Evolutionary conservation across 2,797 vertebrate genomes (phyloP), one percentile per base, ranked within the genome.

Genomic region (Channa striata): DNA sequence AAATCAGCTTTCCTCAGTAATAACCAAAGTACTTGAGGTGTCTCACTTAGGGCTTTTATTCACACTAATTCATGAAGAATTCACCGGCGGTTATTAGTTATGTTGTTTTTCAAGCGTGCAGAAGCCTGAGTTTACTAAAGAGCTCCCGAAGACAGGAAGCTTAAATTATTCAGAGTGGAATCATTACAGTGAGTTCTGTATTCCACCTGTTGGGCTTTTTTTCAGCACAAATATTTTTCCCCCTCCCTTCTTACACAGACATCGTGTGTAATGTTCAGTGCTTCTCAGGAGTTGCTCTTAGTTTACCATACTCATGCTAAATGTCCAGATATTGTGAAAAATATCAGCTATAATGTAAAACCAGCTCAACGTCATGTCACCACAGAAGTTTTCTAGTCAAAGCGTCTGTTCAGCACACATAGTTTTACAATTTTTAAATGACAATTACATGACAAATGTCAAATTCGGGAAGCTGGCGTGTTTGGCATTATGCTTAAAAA

Each of bases 121-220:
- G 12, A n/a, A 8, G 8, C 1, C 8, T 49, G 49, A 49, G 49
- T 40, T 59, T 42, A 48, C 14, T 34, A 34, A 65, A 51, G 21
- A 77, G 49, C 58, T 61, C 61, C 39, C 3, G 5, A 14, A 12
- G 64, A 70, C 46, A 3, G 40, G 60, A 12, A n/a, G 30, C 46
- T 11, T 81, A 16, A 71, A 71, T 63, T 47, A 74, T 67, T n/a
- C 37, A 85, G 56, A 13, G 19, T 19, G 61, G 43, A 56, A 72
- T 72, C 50, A 75, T 71, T 77, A 30, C 64, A 14, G 39, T 50
- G 57, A 1, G 16, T 39, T 46, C 20, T 75, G 53, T 19, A 62
- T 53, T 33, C 65, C 36, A 60, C 67, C 34, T 64, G 21, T 72
- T 61, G 0, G 37, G 2, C 19, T 11, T 62, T 48, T 50, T 17